Conservation (phyloP, 1,140 invertebrate genomes). For the Drosophila persimilis region DNA sequence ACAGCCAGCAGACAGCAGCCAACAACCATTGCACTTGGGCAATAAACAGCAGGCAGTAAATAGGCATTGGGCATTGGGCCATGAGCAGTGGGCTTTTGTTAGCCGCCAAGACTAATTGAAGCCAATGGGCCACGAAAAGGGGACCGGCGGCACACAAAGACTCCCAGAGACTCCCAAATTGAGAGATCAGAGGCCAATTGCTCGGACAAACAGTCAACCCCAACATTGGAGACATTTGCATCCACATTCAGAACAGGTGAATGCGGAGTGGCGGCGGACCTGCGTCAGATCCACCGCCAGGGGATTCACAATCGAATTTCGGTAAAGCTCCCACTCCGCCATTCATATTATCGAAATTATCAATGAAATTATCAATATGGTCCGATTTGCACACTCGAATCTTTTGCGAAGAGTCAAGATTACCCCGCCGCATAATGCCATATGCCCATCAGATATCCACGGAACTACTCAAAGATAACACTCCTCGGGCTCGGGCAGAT, state of each 20-base stretch:
- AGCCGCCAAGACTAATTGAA: conserved; percentile 40
- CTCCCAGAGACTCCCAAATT: conserved; percentile 25
- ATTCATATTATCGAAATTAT: conserved; percentile 46
- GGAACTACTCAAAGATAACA: conserved; percentile 42
- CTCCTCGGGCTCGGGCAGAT: conserved; percentile 18
- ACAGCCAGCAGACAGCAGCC: conserved; percentile 4
- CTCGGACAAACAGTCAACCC: conserved; percentile 30
- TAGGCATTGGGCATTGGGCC: conserved; percentile 23
- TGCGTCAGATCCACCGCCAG: conserved; percentile 5
- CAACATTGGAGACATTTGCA: conserved; percentile 16
- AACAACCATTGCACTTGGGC: conserved; percentile 40
- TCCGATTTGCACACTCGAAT: conserved; percentile 31
- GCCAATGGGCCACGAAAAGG: conserved; percentile 33
- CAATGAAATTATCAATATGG: conserved; percentile 38
- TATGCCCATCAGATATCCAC: conserved; percentile 1
- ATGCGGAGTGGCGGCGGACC: not conserved
- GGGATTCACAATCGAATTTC: conserved; percentile 24
- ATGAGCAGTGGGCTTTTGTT: conserved; percentile 31
- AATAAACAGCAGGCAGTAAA: conserved; percentile 32
- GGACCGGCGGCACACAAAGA: conserved; percentile 5
- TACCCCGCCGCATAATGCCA: not conserved
- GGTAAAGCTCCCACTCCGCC: conserved; percentile 11
- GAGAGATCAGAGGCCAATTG: conserved; percentile 54
- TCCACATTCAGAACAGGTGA: not conserved
- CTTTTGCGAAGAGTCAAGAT: conserved; percentile 13